Conservation (phyloP, 2,113 vertebrate species). For the Gymnarchus niloticus region DNA sequence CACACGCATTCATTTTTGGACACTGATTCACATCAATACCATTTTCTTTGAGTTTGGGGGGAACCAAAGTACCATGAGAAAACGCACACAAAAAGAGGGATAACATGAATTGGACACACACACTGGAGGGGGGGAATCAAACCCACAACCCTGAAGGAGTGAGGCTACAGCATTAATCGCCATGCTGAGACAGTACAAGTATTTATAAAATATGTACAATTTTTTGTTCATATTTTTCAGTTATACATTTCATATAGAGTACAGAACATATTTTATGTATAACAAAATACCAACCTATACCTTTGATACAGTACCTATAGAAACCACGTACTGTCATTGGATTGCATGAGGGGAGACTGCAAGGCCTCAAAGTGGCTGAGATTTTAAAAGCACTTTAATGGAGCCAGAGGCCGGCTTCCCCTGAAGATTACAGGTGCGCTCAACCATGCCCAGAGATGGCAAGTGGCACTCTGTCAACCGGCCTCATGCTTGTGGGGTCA, state of each 20-base stretch:
- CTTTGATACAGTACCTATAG: background rate
- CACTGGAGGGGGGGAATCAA: too few relatives aligned
- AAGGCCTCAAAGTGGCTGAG: background rate
- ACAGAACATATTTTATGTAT: background rate
- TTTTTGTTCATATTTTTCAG: background rate
- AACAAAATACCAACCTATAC: background rate
- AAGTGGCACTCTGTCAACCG: background rate
- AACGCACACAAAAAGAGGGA: background rate
- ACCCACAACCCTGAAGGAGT: too few relatives aligned
- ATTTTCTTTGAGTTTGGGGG: too few relatives aligned
- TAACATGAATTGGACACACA: background rate
- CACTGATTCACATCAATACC: background rate
- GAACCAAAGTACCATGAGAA: background rate
- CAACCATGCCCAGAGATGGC: background rate
- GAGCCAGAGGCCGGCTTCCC: background rate
- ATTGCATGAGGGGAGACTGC: background rate
- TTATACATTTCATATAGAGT: background rate
- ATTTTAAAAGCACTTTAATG: background rate
- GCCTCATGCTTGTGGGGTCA: background rate
- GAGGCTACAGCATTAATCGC: background rate
- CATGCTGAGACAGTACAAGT: background rate
- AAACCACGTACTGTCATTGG: background rate
- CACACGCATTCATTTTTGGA: background rate
- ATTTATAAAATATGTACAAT: background rate
- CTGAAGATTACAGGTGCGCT: background rate